phyloP scores from a whole-genome alignment of 2,888 invertebrate species.

The Nymphalis c-album region DNA sequence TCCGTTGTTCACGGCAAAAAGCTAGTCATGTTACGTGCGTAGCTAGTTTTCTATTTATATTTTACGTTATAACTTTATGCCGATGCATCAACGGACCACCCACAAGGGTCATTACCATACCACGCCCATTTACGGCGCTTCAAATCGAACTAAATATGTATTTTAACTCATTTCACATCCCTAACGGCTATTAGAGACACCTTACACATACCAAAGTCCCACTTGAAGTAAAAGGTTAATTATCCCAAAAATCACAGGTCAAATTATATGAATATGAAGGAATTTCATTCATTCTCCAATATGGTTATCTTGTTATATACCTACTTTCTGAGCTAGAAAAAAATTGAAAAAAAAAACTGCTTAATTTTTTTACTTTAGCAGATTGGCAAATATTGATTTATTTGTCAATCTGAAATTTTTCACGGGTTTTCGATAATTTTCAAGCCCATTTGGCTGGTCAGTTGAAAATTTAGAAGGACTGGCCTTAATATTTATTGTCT shows the following conservation, averaged over 20 bases:
- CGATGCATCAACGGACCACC: constrained; percentile 57
- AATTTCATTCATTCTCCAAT: not conserved
- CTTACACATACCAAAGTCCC: constrained; percentile 2
- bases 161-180: constrained; percentile 40
- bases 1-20: constrained; percentile 15
- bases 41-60: constrained; percentile 27
- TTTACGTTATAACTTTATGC: constrained; percentile 24
- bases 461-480: too few species aligned
- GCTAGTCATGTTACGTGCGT: constrained; percentile 37
- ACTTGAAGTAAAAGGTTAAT: not conserved
- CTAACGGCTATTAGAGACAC: constrained; percentile 31
- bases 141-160: constrained; percentile 67
- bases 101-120: constrained; percentile 60
- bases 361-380: too few species aligned
- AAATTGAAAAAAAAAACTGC: too few species aligned
- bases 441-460: too few species aligned
- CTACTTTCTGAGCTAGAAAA: too few species aligned
- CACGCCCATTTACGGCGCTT: constrained; percentile 67
- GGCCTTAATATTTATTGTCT: too few species aligned
- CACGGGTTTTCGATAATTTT: too few species aligned
- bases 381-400: too few species aligned
- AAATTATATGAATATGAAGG: not conserved
- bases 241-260: not conserved
- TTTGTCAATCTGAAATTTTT: too few species aligned
- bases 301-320: not conserved